Evolutionary conservation across 2,797 vertebrate genomes (phyloP).

Genomic region (Sebastes melanostomus): DNA sequence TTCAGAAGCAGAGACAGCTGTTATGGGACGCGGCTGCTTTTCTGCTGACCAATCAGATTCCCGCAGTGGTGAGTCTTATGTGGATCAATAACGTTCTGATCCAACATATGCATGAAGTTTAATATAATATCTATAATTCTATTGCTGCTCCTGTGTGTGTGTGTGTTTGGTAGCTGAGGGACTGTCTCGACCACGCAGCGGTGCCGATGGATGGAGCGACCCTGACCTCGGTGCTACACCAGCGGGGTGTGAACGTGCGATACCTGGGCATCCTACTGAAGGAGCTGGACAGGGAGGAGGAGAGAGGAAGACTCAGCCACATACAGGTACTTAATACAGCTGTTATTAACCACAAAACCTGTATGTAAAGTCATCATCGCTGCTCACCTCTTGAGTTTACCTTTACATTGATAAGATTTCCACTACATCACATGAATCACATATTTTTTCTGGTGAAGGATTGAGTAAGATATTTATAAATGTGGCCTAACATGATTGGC

Average conservation of each 20-base stretch:
- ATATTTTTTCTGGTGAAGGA: no score
- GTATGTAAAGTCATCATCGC: no score
- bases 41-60: slow-evolving; percentile 91
- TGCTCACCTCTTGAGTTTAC: no score
- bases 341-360: not conserved
- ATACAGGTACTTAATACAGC: slow-evolving; percentile 81
- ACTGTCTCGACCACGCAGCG: slow-evolving; percentile 88
- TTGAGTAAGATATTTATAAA: no score
- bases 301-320: slow-evolving; percentile 85
- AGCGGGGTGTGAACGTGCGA: slow-evolving; percentile 91
- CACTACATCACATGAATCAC: no score
- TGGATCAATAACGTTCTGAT: not conserved
- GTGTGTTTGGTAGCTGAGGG: slow-evolving; percentile 83
- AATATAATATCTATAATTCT: not conserved
- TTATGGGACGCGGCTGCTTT: slow-evolving; percentile 92
- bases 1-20: slow-evolving; percentile 88
- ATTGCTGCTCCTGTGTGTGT: not conserved
- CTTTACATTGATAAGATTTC: no score
- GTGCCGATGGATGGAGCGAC: slow-evolving; percentile 91
- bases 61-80: slow-evolving; percentile 87
- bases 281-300: slow-evolving; percentile 81
- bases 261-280: slow-evolving; percentile 89
- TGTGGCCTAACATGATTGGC: no score
- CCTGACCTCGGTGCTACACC: slow-evolving; percentile 89
- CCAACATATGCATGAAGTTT: not conserved